A percentile compares a stretch with the other conserved stretches of the same genome.
phyloP scores from a whole-genome alignment of 2,113 vertebrate species.

The Tangachromis dhanisi region DNA sequence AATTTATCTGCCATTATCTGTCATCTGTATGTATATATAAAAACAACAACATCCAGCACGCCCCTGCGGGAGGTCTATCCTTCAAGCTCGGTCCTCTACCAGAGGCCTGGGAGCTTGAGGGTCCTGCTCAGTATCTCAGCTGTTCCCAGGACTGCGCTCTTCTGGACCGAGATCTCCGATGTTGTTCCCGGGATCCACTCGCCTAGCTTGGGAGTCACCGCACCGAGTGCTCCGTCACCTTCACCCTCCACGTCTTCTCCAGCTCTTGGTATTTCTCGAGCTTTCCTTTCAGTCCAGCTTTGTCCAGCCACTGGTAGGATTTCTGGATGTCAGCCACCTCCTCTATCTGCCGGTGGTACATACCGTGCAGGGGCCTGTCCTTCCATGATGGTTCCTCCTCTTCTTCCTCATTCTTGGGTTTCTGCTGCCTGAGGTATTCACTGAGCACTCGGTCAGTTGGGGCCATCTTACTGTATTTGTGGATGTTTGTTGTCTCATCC shows the following conservation, averaged over 20 bases:
- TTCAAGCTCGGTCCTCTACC: background rate
- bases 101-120: background rate
- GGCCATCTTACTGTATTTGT: too few species aligned
- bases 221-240: accelerated
- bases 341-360: accelerated
- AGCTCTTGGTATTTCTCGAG: background rate
- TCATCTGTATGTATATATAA: background rate
- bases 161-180: too few species aligned
- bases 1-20: background rate
- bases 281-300: too few species aligned
- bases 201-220: background rate
- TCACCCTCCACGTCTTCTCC: accelerated
- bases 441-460: too few species aligned
- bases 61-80: accelerated
- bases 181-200: accelerated
- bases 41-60: accelerated
- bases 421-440: too few species aligned
- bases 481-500: too few species aligned
- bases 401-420: too few species aligned
- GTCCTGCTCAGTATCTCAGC: background rate
- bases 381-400: too few species aligned
- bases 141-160: accelerated
- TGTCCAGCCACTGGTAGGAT: too few species aligned
- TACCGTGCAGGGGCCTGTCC: too few species aligned
- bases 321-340: too few species aligned